Conservation (phyloP, 1,140 invertebrate genomes). For the Aphidius gifuensis region DNA sequence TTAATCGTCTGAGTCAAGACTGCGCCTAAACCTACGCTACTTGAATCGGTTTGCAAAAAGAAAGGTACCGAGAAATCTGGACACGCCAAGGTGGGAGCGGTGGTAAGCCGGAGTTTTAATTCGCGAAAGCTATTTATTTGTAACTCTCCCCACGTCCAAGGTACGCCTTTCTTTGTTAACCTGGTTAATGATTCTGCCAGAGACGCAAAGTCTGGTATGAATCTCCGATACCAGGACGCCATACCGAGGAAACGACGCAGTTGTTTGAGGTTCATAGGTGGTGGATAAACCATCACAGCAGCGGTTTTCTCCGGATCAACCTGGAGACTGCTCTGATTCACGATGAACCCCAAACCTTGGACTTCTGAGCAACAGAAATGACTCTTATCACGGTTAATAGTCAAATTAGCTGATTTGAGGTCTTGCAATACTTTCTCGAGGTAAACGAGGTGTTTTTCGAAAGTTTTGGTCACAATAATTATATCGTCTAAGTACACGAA, state of each 20-base stretch:
- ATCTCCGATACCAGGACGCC: slow-evolving; percentile 35
- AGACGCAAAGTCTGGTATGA: slow-evolving; percentile 32
- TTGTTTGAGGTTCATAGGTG: slow-evolving; percentile 16
- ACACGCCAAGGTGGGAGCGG: slow-evolving; percentile 24
- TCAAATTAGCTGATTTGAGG: too few relatives aligned
- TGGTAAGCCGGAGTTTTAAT: slow-evolving; percentile 25
- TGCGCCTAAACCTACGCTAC: slow-evolving; percentile 29
- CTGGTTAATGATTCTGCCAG: slow-evolving; percentile 30
- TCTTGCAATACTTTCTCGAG: too few relatives aligned
- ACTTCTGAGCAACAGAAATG: too few relatives aligned
- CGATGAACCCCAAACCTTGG: too few relatives aligned
- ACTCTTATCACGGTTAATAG: too few relatives aligned
- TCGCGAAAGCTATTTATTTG: slow-evolving; percentile 19
- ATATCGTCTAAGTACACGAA: too few relatives aligned
- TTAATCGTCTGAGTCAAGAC: slow-evolving; percentile 32
- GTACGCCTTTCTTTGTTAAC: slow-evolving; percentile 21
- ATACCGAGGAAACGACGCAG: slow-evolving; percentile 30
- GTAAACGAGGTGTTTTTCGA: too few relatives aligned
- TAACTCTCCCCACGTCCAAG: slow-evolving; percentile 17
- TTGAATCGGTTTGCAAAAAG: slow-evolving; percentile 25
- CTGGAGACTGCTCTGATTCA: too few relatives aligned
- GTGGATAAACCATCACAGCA: slow-evolving; percentile 9
- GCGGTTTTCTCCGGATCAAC: too few relatives aligned
- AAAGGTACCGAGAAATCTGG: slow-evolving; percentile 30
- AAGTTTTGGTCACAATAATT: too few relatives aligned